A percentile compares a stretch with the other conserved stretches of the same genome.
phyloP scores from a whole-genome alignment of 2,113 vertebrate species.

The Gallinago paraguaiae region DNA sequence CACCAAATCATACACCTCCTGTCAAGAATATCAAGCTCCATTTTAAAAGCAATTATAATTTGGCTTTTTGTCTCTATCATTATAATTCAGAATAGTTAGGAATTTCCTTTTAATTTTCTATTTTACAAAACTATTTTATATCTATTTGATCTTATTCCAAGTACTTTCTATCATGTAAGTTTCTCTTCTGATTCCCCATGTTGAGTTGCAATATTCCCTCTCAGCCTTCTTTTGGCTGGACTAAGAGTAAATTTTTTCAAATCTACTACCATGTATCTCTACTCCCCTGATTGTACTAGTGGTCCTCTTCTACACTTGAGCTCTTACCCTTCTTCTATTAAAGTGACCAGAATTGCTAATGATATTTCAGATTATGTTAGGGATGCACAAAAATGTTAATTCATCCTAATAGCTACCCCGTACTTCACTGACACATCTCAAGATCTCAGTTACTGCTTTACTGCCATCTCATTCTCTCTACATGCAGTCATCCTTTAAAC shows the following conservation, averaged over 20 bases:
- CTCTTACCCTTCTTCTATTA: neutral
- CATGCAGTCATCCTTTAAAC: neutral
- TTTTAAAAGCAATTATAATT: neutral
- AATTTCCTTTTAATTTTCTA: neutral
- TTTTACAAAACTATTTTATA: neutral
- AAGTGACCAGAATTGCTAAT: neutral
- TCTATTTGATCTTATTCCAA: neutral
- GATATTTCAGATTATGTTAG: neutral
- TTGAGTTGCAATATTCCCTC: neutral
- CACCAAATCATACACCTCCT: neutral
- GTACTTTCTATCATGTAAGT: rapidly evolving
- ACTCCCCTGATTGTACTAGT: neutral
- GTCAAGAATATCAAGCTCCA: neutral
- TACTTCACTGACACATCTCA: neutral
- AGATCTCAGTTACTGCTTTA: neutral
- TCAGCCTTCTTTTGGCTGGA: neutral
- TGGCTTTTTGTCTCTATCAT: neutral
- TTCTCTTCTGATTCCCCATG: neutral
- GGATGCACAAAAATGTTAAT: neutral
- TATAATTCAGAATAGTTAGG: neutral
- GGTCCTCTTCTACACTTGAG: neutral
- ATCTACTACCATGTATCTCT: rapidly evolving
- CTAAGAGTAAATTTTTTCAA: neutral
- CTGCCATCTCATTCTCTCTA: neutral
- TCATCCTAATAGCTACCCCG: neutral